A percentile compares a stretch with the other conserved stretches of the same genome.
Evolutionary conservation across 2,888 invertebrate genomes (phyloP).

Genomic region (Apocheima hispidaria): DNA sequence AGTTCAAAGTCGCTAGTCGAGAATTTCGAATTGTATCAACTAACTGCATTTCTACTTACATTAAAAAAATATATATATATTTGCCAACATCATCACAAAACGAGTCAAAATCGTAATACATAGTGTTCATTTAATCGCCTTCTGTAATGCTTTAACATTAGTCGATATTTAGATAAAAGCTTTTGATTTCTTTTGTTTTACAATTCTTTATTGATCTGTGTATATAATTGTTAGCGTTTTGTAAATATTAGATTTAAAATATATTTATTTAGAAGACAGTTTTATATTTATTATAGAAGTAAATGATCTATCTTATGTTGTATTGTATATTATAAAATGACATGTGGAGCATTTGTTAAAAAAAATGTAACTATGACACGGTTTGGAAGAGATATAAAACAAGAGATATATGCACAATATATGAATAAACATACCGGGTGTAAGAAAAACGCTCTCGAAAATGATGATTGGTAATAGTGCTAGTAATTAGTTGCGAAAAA

Average conservation of each 20-base stretch:
- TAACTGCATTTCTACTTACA: too few species aligned
- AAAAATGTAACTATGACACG: conserved; percentile 40
- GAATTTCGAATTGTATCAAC: too few species aligned
- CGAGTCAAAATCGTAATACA: conserved; percentile 43
- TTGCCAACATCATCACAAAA: conserved; percentile 23
- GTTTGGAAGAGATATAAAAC: conserved; percentile 55
- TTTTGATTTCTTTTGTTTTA: conserved; percentile 55
- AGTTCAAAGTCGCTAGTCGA: too few species aligned
- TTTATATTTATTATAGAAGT: conserved; percentile 61
- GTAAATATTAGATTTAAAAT: conserved; percentile 78
- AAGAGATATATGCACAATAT: too few species aligned
- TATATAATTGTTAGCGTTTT: conserved; percentile 80
- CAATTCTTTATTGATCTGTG: conserved; percentile 78
- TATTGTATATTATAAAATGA: conserved; percentile 50
- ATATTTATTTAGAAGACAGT: conserved; percentile 69
- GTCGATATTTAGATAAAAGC: conserved; percentile 68
- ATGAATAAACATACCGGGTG: too few species aligned
- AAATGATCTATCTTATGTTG: conserved; percentile 54
- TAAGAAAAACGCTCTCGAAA: too few species aligned
- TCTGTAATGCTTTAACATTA: conserved; percentile 83
- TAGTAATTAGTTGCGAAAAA: too few species aligned
- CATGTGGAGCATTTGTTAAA: conserved; percentile 66
- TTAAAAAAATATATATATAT: too few species aligned
- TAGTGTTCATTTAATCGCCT: conserved; percentile 82
- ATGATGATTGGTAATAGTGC: too few species aligned